Conservation (phyloP, 2,113 vertebrate species). For the Etheostoma spectabile region DNA sequence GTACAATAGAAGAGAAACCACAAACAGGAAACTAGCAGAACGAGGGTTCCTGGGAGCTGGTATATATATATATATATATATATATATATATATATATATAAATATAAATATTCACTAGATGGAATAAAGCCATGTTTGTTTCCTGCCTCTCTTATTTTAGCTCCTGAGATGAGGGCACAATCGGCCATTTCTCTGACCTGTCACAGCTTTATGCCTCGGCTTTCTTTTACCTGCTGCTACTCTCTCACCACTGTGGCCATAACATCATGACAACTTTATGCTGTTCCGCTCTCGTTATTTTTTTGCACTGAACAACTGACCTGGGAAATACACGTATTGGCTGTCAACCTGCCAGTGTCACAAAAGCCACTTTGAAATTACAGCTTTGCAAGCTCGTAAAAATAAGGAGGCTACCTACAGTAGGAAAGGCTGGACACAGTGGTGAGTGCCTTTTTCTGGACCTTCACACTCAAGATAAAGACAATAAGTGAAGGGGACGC, state of each 20-base stretch:
- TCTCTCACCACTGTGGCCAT: slow-evolving; percentile 28
- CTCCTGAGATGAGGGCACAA: slow-evolving; percentile 49
- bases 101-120: slow-evolving; percentile 1
- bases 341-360: slow-evolving; percentile 1
- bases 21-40: slow-evolving; percentile 51
- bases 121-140: slow-evolving; percentile 53
- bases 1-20: slow-evolving; percentile 34
- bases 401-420: slow-evolving; percentile 3
- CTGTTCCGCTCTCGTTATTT: neutral
- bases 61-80: too few relatives aligned
- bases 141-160: slow-evolving; percentile 61
- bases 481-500: neutral
- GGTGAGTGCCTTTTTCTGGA: slow-evolving; percentile 12
- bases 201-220: slow-evolving; percentile 38
- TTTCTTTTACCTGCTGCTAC: neutral
- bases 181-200: slow-evolving; percentile 40
- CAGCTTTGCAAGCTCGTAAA: slow-evolving; percentile 20
- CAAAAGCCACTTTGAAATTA: slow-evolving; percentile 27
- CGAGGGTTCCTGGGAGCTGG: slow-evolving; percentile 49
- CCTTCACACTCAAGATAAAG: slow-evolving; percentile 11
- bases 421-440: neutral
- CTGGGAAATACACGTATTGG: slow-evolving; percentile 11
- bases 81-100: too few relatives aligned
- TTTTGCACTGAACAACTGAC: slow-evolving; percentile 11
- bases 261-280: slow-evolving; percentile 13